These are phyloP conservation scores for Dendrolimus kikuchii DNA, from an alignment of 1,140 invertebrate species.

Conservation along the genomic window DNA sequence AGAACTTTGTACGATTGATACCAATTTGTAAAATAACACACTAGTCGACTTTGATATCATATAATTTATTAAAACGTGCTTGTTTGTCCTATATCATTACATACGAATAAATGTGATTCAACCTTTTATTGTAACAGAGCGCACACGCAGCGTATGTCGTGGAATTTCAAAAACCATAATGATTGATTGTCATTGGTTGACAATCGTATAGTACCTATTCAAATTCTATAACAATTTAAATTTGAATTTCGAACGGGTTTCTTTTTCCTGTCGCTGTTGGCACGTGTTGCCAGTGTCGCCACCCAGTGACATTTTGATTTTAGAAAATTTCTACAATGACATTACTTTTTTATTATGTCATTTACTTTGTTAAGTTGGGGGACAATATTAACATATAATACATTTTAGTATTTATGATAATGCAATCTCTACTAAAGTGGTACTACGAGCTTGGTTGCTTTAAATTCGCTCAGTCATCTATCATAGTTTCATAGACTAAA, in stretches of 20 bases:
- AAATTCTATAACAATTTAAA: slow-evolving; percentile 67
- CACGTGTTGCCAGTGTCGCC: slow-evolving; percentile 26
- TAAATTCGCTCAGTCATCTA: too few relatives aligned
- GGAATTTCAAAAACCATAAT: slow-evolving; percentile 70
- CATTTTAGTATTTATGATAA: not conserved
- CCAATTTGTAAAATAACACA: too few relatives aligned
- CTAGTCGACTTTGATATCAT: too few relatives aligned
- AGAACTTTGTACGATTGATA: too few relatives aligned
- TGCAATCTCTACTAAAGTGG: too few relatives aligned
- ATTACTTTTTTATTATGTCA: slow-evolving; percentile 47
- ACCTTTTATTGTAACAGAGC: slow-evolving; percentile 38
- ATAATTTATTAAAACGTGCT: too few relatives aligned
- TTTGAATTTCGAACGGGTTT: slow-evolving; percentile 68
- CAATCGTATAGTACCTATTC: slow-evolving; percentile 59
- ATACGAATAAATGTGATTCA: too few relatives aligned
- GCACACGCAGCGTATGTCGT: slow-evolving; percentile 49
- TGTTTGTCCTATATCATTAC: too few relatives aligned
- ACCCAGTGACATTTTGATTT: slow-evolving; percentile 55
- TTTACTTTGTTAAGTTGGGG: slow-evolving; percentile 24
- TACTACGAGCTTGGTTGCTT: too few relatives aligned
- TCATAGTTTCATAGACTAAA: too few relatives aligned
- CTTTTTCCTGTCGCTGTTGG: slow-evolving; percentile 47
- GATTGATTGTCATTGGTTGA: slow-evolving; percentile 71
- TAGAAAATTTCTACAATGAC: slow-evolving; percentile 45
- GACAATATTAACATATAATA: slow-evolving; percentile 1